phyloP scores from a whole-genome alignment of 2,888 invertebrate species.

The Cryptophagus acutangulus region DNA sequence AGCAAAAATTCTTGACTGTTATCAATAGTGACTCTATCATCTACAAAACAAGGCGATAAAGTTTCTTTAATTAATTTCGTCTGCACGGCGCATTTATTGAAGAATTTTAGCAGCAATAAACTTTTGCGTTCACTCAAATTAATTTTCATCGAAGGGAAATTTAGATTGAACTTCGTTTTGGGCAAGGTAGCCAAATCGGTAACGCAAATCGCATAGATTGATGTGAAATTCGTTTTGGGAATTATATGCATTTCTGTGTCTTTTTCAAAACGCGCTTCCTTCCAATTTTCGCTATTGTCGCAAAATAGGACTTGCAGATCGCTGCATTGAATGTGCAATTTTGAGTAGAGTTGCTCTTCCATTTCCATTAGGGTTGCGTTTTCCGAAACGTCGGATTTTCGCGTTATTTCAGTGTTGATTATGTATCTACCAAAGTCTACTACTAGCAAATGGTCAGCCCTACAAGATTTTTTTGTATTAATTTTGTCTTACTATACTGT shows the following conservation, averaged over 20 bases:
- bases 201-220: conserved; percentile 39
- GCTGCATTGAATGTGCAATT: conserved; percentile 65
- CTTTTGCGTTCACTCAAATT: conserved; percentile 72
- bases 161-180: conserved; percentile 68
- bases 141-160: conserved; percentile 65
- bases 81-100: conserved; percentile 26
- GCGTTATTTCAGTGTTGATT: conserved; percentile 69
- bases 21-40: no score
- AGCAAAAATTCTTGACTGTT: no score
- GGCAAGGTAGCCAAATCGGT: conserved; percentile 41
- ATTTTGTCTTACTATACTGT: no score
- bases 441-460: conserved; percentile 66
- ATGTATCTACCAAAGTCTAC: conserved; percentile 67
- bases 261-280: conserved; percentile 61
- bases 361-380: conserved; percentile 78
- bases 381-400: conserved; percentile 61
- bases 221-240: conserved; percentile 55
- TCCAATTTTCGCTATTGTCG: conserved; percentile 67
- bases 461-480: conserved; percentile 40
- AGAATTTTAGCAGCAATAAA: conserved; percentile 60
- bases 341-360: conserved; percentile 73
- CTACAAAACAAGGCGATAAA: no score
- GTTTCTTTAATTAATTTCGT: no score
- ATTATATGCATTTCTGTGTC: conserved; percentile 73
- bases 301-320: conserved; percentile 62